Evolutionary conservation across 92 coral and sea anemone species (phyloP), one percentile per base, ranked within the genome.

Genomic region (Zoanthus solanderi): DNA sequence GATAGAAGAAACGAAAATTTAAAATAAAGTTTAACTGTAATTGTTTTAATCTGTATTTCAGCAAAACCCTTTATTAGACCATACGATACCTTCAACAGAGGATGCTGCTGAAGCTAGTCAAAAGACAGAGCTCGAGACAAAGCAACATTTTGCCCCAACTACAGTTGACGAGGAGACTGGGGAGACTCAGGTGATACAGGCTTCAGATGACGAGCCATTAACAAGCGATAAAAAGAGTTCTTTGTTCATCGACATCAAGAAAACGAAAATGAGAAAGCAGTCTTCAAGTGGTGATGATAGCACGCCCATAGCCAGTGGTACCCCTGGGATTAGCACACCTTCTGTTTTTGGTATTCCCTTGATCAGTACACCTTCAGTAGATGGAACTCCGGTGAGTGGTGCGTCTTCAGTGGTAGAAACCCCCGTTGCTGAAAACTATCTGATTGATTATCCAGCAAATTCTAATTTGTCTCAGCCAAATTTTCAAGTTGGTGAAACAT

Each of bases 151-250:
- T 11, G 52, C 47, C 85, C 11, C 44, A 2, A 66, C 75, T 37
- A 58, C 46, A 28, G 74, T 81, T 44, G 85, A 81, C 60, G 63
- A 81, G 58, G 85, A 81, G 29, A 81, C 85, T 44, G 85, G 75
- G 54, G 85, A 81, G 16, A 66, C 45, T 12, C 45, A 4, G 12
- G 29, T 42, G 9, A 2, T 71, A 42, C 60, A 17, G 56, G 11
- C 7, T 7, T 73, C 84, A 8, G 48, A 71, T 7, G 18, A 71
- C n/a, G 74, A 46, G 28, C 12, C 23, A 12, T 29, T 75, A 5
- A 31, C 13, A 17, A 15, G 75, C 67, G 61, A 47, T 44, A 79
- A 66, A 15, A 29, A 42, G 68, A 18, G 73, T 11, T 5, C 57
- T 0, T 60, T 81, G 44, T 81, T 44, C 29, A 66, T 81, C 23